Evolutionary conservation across 2,888 invertebrate genomes (phyloP).

Genomic region (Epicampocera succincta): DNA sequence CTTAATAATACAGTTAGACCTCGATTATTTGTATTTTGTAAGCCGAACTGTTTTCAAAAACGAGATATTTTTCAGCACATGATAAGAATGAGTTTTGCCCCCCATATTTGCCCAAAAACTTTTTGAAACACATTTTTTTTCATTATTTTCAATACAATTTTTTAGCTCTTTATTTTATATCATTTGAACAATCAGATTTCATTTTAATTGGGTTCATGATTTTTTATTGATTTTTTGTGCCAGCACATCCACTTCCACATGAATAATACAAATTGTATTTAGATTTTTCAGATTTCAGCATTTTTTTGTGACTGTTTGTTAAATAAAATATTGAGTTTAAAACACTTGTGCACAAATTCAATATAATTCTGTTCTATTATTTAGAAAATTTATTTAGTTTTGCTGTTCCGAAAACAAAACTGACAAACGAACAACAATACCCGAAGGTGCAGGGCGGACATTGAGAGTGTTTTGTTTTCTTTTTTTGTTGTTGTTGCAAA

Average conservation of each 20-base stretch:
- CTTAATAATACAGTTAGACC: too few relatives aligned
- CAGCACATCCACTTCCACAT: neutral
- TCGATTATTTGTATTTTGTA: too few relatives aligned
- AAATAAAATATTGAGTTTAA: constrained; percentile 13
- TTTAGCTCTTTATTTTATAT: constrained; percentile 41
- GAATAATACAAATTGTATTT: neutral
- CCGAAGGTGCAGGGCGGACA: constrained; percentile 41
- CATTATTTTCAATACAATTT: neutral
- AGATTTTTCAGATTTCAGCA: constrained; percentile 7
- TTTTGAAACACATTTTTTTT: neutral
- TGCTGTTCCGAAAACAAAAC: neutral
- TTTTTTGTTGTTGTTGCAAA: constrained; percentile 44
- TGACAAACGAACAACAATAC: constrained; percentile 30
- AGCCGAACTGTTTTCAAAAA: too few relatives aligned
- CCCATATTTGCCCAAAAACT: too few relatives aligned
- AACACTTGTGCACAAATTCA: neutral
- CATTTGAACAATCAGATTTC: constrained; percentile 34
- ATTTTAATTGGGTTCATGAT: constrained; percentile 25
- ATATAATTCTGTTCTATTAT: neutral
- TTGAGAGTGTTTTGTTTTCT: constrained; percentile 11
- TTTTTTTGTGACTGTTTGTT: constrained; percentile 17
- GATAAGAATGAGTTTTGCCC: too few relatives aligned
- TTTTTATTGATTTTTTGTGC: constrained; percentile 28
- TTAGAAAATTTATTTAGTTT: constrained; percentile 19
- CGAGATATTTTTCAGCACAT: too few relatives aligned